Evolutionary conservation across 2,113 vertebrate genomes (phyloP), one percentile per base, ranked within the genome.

Genomic region (Uropsilus gracilis): DNA sequence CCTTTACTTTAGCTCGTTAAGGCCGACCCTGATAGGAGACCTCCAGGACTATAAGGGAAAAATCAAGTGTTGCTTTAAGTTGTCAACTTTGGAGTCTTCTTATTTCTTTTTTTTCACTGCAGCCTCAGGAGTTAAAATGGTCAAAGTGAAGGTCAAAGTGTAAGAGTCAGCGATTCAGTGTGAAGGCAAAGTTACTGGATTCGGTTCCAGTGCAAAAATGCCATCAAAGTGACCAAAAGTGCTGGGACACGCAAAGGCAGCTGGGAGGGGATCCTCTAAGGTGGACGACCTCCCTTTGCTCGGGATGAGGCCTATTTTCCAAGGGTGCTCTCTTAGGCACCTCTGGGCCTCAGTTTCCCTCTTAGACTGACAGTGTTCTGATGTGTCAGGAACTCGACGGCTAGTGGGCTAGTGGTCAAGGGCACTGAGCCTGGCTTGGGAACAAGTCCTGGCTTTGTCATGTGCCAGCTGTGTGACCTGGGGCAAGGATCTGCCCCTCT

Each of bases 201-300:
- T 71, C 22, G 24, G 37, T 22, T 28, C 46, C 32, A 4, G 73
- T 5, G 37, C 37, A 57, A 37, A 24, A 7, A 12, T 5, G 28
- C 24, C 69, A 6, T 8, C 22, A 8, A 69, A 88, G 59, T 11
- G 32, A 30, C 30, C 55, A 75, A n/a, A 39, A 39, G 50, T 39
- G 30, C 5, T 0, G 4, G 63, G 77, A 42, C 11, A 16, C 0
- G 34, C 46, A 3, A 30, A 16, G 5, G 16, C 8, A 3, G 78
- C 37, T 34, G 46, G n/a, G 48, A 37, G 37, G 37, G 37, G 61
- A 16, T 22, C 30, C 34, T 12, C 71, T 4, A 17, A 7, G 2
- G 10, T 24, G 28, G 73, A 73, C 17, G 4, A 44, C 14, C 46
- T n/a, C n/a, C n/a, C 63, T 12, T 1, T 16, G 68, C 30, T 2